phyloP scores from a whole-genome alignment of 2,113 vertebrate species.

The Ictidomys tridecemlineatus region DNA sequence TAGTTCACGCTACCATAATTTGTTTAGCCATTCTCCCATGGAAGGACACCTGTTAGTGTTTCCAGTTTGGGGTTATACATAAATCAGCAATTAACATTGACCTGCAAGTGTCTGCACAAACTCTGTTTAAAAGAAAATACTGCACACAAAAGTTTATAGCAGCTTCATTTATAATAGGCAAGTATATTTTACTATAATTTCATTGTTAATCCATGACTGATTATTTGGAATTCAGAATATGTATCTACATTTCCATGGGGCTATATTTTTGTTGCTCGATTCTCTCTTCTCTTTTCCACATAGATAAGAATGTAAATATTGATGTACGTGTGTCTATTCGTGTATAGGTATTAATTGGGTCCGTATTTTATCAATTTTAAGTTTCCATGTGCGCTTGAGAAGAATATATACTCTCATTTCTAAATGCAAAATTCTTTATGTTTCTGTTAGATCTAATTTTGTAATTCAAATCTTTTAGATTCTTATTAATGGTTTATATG shows the following conservation, averaged over 20 bases:
- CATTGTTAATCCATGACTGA: background rate
- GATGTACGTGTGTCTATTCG: background rate
- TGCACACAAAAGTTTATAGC: background rate
- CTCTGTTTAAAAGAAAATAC: background rate
- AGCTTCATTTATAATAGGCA: background rate
- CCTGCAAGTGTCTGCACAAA: background rate
- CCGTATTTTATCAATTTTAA: background rate
- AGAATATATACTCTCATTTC: constrained; percentile 3
- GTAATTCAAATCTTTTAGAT: constrained; percentile 1
- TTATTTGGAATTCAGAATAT: constrained; percentile 16
- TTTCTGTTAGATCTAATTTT: constrained; percentile 44
- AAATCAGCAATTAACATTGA: background rate
- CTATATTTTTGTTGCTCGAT: background rate
- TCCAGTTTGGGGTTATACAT: background rate
- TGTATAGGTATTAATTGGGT: background rate
- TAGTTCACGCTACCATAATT: background rate
- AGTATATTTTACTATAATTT: background rate
- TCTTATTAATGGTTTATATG: constrained; percentile 31
- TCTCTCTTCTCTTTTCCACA: background rate
- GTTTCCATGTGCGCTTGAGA: background rate
- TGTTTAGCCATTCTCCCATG: background rate
- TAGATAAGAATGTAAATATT: background rate
- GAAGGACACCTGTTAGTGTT: background rate
- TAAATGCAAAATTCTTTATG: background rate
- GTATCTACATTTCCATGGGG: background rate